Evolutionary conservation across 2,113 vertebrate species (phyloP), one percentile per base, ranked within the genome.

Genomic region (Bubo scandiacus): DNA sequence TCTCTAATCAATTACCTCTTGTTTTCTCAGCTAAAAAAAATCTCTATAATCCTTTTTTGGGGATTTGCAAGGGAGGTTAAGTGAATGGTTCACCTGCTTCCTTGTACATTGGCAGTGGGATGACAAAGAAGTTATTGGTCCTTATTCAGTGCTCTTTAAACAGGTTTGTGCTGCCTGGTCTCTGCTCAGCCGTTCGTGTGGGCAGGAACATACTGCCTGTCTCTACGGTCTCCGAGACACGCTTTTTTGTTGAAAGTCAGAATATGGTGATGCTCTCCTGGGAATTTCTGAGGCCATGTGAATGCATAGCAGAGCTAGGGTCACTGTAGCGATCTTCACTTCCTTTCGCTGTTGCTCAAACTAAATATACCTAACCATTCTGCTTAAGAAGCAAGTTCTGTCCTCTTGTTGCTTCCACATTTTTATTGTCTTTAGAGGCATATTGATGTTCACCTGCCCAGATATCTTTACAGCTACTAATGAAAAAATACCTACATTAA

Each of bases 341-440:
- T 88, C 74, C 63, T 92, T 67, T 83, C 67, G 52, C 51, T 49
- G 5, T 16, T 68, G 49, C 63, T 74, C 8, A 1, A 72, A 12
- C 52, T 11, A 57, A 58, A 36, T 62, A 14, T 55, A 29, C 42
- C 38, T 61, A 61, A 52, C n/a, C 17, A 32, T 90, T 94, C 75
- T 72, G 73, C 68, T 95, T 88, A 78, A 95, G 88, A 90, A 96
- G 71, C 80, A 65, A 70, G 71, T 92, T 49, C 51, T 81, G 65
- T 83, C 59, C 36, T 85, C 57, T 70, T 54, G 38, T 79, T 73
- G 49, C 82, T 91, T 92, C 54, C 82, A 88, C 58, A n/a, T 92
- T 97, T 96, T 95, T 96, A 93, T 97, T 97, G 94, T 95, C 94
- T 95, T 96, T 81, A 72, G 94, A 97, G 88, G 89, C 93, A 91